Conservation (phyloP, 2,797 vertebrate species). For the Lepilemur ruficaudatus region DNA sequence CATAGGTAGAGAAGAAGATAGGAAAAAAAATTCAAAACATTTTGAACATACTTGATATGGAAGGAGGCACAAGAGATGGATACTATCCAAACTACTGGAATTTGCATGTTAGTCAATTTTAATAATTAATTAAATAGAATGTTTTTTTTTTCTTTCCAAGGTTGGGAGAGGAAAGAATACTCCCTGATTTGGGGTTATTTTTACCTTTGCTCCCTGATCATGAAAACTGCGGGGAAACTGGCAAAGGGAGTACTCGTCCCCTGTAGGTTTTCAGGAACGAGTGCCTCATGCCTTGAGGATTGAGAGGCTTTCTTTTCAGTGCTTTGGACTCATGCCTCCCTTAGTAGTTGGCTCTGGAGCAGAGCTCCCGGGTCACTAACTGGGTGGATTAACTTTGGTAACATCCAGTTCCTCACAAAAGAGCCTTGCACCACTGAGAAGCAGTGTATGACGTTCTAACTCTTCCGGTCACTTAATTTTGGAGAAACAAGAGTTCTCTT, state of each 20-base stretch:
- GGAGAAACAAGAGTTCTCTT: background rate
- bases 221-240: background rate
- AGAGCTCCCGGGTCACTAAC: background rate
- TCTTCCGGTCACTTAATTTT: background rate
- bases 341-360: background rate
- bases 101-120: background rate
- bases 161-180: background rate
- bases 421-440: background rate
- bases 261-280: background rate
- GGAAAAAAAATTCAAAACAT: background rate
- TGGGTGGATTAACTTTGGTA: background rate
- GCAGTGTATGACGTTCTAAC: background rate
- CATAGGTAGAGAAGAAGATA: background rate
- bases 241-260: background rate
- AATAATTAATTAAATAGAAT: background rate
- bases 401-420: background rate
- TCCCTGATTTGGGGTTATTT: background rate
- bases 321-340: no score
- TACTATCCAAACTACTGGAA: background rate
- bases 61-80: background rate
- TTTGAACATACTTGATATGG: background rate
- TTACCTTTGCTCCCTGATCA: background rate
- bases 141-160: background rate
- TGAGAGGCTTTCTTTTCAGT: background rate
- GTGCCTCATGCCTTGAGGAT: background rate